Conservation (phyloP, 2,888 invertebrate species). For the Electrophaes corylata region DNA sequence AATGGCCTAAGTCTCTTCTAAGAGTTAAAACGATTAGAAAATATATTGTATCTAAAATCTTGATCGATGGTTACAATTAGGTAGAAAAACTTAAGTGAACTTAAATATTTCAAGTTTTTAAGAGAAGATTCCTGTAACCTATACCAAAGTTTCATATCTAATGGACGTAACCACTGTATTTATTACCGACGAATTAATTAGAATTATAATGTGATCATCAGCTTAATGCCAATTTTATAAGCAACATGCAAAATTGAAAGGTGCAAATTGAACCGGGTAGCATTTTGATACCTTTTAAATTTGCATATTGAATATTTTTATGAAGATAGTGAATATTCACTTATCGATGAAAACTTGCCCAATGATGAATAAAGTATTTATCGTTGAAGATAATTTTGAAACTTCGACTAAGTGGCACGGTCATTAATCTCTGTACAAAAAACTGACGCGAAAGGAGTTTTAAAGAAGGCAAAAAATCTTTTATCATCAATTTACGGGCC, state of each 20-base stretch:
- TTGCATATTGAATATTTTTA: background rate
- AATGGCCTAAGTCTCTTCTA: background rate
- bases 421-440: constrained; percentile 68
- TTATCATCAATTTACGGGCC: constrained; percentile 51
- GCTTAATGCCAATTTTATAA: constrained; percentile 12
- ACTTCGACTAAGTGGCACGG: constrained; percentile 53
- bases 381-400: constrained; percentile 49
- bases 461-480: constrained; percentile 60
- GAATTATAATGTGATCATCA: constrained; percentile 24
- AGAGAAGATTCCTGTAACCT: background rate
- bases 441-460: constrained; percentile 60
- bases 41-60: background rate
- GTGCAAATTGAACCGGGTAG: constrained; percentile 26
- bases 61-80: too few relatives aligned
- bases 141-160: background rate
- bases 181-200: constrained; percentile 34
- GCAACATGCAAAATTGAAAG: constrained; percentile 32
- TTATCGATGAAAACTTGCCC: constrained; percentile 48
- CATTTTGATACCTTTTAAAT: background rate
- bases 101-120: background rate
- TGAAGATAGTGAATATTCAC: constrained; percentile 21
- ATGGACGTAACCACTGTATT: too few relatives aligned
- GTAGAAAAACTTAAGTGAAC: too few relatives aligned
- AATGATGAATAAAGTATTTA: constrained; percentile 51
- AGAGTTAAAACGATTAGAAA: background rate